A percentile compares a stretch with the other conserved stretches of the same genome.
Conservation (phyloP, 2,113 vertebrate genomes). For the Ptyas mucosa region DNA sequence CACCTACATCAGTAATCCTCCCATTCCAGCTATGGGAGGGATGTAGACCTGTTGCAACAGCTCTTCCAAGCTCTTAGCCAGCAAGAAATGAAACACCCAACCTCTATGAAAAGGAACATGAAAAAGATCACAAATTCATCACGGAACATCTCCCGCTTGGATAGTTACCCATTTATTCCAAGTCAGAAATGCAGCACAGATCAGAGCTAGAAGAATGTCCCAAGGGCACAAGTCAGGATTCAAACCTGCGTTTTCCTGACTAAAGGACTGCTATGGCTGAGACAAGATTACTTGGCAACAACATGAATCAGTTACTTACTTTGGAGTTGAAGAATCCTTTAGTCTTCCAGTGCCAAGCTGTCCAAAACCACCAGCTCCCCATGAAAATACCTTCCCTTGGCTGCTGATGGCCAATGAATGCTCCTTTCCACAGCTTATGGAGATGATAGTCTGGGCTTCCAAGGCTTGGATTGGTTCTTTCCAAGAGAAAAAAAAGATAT, state of each 20-base stretch:
- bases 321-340: conserved; percentile 39
- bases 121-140: not conserved
- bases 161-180: not conserved
- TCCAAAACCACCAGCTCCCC: conserved; percentile 63
- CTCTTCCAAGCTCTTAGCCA: not conserved
- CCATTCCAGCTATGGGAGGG: not conserved
- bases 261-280: too few species aligned
- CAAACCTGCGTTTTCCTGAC: not conserved
- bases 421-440: conserved; percentile 60
- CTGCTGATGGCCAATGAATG: conserved; percentile 58
- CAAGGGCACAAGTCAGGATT: not conserved
- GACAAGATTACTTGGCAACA: not conserved
- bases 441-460: conserved; percentile 3
- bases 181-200: not conserved
- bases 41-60: not conserved
- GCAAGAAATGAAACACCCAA: not conserved
- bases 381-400: conserved; percentile 57
- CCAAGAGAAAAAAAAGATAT: not conserved
- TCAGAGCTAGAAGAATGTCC: not conserved
- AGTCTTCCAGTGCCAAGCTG: conserved; percentile 60
- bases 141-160: not conserved
- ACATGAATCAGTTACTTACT: conserved; percentile 33
- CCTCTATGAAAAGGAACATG: not conserved
- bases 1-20: not conserved
- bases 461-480: conserved; percentile 51